These are phyloP conservation scores for Dendrolimus kikuchii DNA, from an alignment of 1,140 invertebrate genomes.

Conservation along the genomic window DNA sequence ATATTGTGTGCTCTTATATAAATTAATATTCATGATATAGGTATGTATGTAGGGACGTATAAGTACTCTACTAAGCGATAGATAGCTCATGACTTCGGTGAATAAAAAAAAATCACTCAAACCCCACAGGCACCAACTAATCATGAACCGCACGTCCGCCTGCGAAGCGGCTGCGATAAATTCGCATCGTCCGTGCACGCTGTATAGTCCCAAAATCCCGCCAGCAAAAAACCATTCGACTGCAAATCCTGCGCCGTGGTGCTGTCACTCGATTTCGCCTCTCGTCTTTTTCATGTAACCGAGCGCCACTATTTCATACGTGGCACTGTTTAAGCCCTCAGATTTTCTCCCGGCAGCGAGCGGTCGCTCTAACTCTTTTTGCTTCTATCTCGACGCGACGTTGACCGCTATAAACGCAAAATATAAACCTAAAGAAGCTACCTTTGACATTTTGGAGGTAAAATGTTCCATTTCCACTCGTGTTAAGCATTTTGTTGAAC, in stretches of 20 bases:
- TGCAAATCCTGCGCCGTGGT: slow-evolving; percentile 60
- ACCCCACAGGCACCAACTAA: slow-evolving; percentile 39
- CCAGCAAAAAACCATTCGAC: slow-evolving; percentile 57
- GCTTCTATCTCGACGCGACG: slow-evolving; percentile 52
- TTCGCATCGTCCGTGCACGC: slow-evolving; percentile 45
- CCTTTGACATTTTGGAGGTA: slow-evolving; percentile 68
- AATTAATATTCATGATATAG: no score
- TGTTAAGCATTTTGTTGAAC: slow-evolving; percentile 39
- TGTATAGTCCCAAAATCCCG: slow-evolving; percentile 51
- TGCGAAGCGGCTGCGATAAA: slow-evolving; percentile 44
- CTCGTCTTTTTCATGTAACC: slow-evolving; percentile 70
- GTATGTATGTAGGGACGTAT: no score
- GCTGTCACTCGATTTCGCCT: slow-evolving; percentile 68
- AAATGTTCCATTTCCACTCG: slow-evolving; percentile 60
- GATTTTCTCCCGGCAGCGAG: slow-evolving; percentile 63
- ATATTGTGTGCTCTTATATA: no score
- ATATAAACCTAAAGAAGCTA: slow-evolving; percentile 68
- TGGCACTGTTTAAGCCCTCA: slow-evolving; percentile 68
- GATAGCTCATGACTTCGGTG: slow-evolving; percentile 3
- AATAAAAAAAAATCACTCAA: slow-evolving; percentile 36
- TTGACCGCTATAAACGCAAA: slow-evolving; percentile 69
- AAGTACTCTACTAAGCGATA: no score
- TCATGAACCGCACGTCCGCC: slow-evolving; percentile 42
- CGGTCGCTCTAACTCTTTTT: slow-evolving; percentile 54
- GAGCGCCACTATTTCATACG: slow-evolving; percentile 67